These are phyloP conservation scores for Drosophila melanica DNA, from an alignment of 1,140 invertebrate genomes.

Conservation along the genomic window DNA sequence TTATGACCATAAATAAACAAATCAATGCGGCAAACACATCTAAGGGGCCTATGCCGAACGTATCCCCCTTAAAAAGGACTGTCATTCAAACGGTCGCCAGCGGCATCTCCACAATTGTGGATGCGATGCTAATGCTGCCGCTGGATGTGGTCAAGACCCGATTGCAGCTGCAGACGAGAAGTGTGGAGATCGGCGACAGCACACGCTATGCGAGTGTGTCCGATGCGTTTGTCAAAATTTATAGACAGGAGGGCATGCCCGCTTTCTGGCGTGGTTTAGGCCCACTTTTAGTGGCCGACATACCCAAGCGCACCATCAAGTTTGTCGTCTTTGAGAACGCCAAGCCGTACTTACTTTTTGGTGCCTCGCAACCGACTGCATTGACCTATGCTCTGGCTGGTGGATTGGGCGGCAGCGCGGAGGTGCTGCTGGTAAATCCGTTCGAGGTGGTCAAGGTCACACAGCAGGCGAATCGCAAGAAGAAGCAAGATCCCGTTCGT, in stretches of 20 bases:
- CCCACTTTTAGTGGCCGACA: slow-evolving; percentile 94
- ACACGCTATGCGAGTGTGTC: slow-evolving; percentile 88
- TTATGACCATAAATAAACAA: not conserved
- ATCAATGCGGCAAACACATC: not conserved
- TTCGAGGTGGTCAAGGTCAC: slow-evolving; percentile 97
- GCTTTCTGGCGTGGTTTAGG: slow-evolving; percentile 96
- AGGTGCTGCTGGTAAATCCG: slow-evolving; percentile 94
- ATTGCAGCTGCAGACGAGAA: slow-evolving; percentile 38
- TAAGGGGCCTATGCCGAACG: not conserved
- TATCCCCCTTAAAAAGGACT: not conserved
- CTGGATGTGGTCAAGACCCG: slow-evolving; percentile 59
- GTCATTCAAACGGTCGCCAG: not conserved
- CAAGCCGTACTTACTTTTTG: slow-evolving; percentile 92
- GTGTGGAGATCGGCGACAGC: not conserved
- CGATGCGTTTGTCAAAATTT: slow-evolving; percentile 95
- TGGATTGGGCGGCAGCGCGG: slow-evolving; percentile 91
- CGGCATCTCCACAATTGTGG: slow-evolving; percentile 1
- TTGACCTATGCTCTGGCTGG: slow-evolving; percentile 93
- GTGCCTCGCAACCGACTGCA: slow-evolving; percentile 87
- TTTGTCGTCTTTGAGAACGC: slow-evolving; percentile 96
- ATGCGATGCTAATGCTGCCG: slow-evolving; percentile 21
- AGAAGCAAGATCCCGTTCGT: slow-evolving; percentile 89
- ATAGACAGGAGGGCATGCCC: slow-evolving; percentile 90
- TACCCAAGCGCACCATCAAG: slow-evolving; percentile 95
- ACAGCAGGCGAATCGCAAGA: slow-evolving; percentile 87